Conservation (phyloP, 2,888 invertebrate species). For the Cremastobaeus sp. region DNA sequence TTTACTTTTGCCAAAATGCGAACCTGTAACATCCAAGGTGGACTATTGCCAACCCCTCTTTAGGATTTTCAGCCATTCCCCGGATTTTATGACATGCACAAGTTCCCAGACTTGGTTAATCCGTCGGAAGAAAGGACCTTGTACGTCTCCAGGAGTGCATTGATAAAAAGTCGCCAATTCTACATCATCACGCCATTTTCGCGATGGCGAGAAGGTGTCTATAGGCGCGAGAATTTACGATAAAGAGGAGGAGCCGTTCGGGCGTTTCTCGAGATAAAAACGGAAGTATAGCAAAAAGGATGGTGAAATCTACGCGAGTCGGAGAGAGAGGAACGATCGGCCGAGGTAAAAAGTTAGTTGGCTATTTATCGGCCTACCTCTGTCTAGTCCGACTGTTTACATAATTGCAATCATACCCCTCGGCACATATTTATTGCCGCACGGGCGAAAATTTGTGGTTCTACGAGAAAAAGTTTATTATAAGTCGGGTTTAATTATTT, state of each 20-base stretch:
- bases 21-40: too few relatives aligned
- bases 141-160: background rate
- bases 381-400: too few relatives aligned
- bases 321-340: conserved; percentile 37
- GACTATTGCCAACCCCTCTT: too few relatives aligned
- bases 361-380: conserved; percentile 68
- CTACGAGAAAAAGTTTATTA: too few relatives aligned
- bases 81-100: too few relatives aligned
- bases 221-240: conserved; percentile 62
- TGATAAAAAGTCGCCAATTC: conserved; percentile 18
- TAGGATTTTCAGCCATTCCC: too few relatives aligned
- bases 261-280: conserved; percentile 48
- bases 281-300: conserved; percentile 44
- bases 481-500: conserved; percentile 40
- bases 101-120: too few relatives aligned
- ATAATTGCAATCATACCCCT: too few relatives aligned
- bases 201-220: conserved; percentile 56
- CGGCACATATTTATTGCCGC: too few relatives aligned
- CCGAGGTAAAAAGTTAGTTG: conserved; percentile 61
- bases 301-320: conserved; percentile 21
- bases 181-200: conserved; percentile 58
- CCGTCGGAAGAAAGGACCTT: background rate
- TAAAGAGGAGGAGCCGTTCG: conserved; percentile 53
- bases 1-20: too few relatives aligned
- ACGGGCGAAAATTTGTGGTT: too few relatives aligned